Base-by-base conservation (phyloP, 2,113 vertebrate genomes). In the Cariama cristata region DNA sequence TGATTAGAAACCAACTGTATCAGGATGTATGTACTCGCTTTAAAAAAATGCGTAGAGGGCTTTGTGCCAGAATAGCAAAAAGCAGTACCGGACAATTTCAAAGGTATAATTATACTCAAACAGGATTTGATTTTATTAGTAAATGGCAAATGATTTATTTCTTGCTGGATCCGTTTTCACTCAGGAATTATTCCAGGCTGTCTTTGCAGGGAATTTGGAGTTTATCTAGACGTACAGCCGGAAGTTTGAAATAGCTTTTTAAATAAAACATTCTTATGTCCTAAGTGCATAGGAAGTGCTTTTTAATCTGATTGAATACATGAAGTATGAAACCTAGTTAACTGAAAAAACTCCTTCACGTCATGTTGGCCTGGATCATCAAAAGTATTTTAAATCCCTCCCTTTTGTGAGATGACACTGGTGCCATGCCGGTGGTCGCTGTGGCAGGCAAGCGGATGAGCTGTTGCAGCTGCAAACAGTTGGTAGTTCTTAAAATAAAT, bases 361-460 rank as follows among this genome's bases (percentile, higher is more conserved):
- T 79, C 24, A 6, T 1, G 0, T 15, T 38, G 64, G 4, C 35
- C 45, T 5, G 1, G 49, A 45, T 35, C 49, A 21, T 50, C 49
- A 28, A 35, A 96, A 81, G 53, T 40, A 0, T 33, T 90, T 80
- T 10, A 18, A 88, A 27, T 96, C 60, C 73, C 22, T 58, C 28
- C n/a, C 19, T 5, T 4, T 66, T 4, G 1, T 0, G 24, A 44
- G 87, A 30, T 13, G 79, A 27, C 47, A 5, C 26, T 0, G 3
- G 33, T 23, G 59, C 62, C 0, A 1, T 23, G 59, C 62, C 0
- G 1, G 1, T 12, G 79, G 45, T 44, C 1, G 6, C 79, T 10
- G 62, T 23, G 72, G 62, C 66, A 16, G 38, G 83, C 22, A 6
- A 68, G 24, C 5, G 3, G 69, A 40, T 7, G 74, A 68, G 72